Evolutionary conservation across 2,113 vertebrate species (phyloP), one percentile per base, ranked within the genome.

Genomic region (Prionailurus viverrinus): DNA sequence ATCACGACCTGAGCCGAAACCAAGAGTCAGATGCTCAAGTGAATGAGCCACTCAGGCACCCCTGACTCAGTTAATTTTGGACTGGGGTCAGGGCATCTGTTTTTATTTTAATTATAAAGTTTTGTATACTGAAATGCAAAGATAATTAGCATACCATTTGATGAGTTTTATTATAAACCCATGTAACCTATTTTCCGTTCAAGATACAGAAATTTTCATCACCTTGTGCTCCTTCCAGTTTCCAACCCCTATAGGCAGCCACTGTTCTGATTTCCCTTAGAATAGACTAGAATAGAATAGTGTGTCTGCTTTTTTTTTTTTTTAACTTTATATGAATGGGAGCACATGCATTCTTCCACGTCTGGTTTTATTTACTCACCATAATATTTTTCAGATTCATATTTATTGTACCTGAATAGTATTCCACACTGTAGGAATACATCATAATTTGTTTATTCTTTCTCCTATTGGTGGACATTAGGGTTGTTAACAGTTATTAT

Each of bases 81-180:
- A 51, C 55, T 76, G 9, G 25, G 48, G 31, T 69, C 25, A 90
- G n/a, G 78, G 45, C 33, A 71, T 81, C 58, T 95, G 27, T 68
- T 90, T 94, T 81, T 48, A 61, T 71, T 92, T 89, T 93, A 82
- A 82, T 41, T 58, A 29, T 68, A 93, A 83, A 86, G 45, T 81
- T 48, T 71, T 80, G 5, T 48, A 4, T 55, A 63, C 51, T 71
- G 63, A 89, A 83, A 78, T 91, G 12, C 36, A 87, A 27, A 83
- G 29, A 45, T 71, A 93, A 9, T 88, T 61, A 89, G 4, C 13
- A 25, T 66, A 25, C 89, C 48, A 45, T 81, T 39, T 89, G 84
- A 51, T 74, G 65, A 85, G 27, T 61, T 36, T 82, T 51, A 25
- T 66, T 68, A 74, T 74, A 31, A 74, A 66, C 23, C 53, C 65